These are phyloP conservation scores for Apteryx owenii DNA, from an alignment of 2,113 vertebrate species.

Conservation along the genomic window DNA sequence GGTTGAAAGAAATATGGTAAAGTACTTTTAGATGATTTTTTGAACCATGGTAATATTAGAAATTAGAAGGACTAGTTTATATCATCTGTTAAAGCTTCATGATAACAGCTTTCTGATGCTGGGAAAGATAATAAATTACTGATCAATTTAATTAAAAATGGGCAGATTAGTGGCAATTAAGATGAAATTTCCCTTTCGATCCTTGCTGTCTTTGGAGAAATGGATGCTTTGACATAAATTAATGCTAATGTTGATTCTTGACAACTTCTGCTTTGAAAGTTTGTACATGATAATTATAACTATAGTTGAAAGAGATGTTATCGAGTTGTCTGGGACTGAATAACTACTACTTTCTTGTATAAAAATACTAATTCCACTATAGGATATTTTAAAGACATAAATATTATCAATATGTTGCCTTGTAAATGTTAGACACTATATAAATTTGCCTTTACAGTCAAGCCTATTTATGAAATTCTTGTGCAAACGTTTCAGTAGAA, in stretches of 20 bases:
- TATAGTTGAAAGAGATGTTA: constrained; percentile 76
- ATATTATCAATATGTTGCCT: constrained; percentile 59
- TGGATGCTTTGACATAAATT: constrained; percentile 78
- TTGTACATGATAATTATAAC: constrained; percentile 75
- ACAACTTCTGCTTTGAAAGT: constrained; percentile 76
- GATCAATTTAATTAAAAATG: constrained; percentile 78
- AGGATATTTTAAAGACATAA: constrained; percentile 60
- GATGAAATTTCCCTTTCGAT: constrained; percentile 70
- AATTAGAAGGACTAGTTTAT: background rate
- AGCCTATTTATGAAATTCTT: constrained; percentile 38
- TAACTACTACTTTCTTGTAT: constrained; percentile 65
- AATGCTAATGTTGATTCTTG: constrained; percentile 78
- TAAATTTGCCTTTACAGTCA: constrained; percentile 40
- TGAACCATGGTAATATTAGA: constrained; percentile 3
- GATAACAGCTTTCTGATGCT: constrained; percentile 46
- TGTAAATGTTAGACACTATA: constrained; percentile 35
- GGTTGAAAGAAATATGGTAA: background rate
- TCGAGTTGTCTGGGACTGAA: constrained; percentile 72
- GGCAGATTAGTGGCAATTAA: constrained; percentile 77
- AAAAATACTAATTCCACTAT: constrained; percentile 69
- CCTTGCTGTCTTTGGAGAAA: constrained; percentile 72
- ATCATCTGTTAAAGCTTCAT: constrained; percentile 11
- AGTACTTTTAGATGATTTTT: constrained; percentile 8
- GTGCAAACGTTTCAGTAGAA: constrained; percentile 30
- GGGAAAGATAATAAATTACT: constrained; percentile 71